These are phyloP conservation scores for Thunnus albacares DNA, from an alignment of 2,797 vertebrate species.

Conservation along the genomic window DNA sequence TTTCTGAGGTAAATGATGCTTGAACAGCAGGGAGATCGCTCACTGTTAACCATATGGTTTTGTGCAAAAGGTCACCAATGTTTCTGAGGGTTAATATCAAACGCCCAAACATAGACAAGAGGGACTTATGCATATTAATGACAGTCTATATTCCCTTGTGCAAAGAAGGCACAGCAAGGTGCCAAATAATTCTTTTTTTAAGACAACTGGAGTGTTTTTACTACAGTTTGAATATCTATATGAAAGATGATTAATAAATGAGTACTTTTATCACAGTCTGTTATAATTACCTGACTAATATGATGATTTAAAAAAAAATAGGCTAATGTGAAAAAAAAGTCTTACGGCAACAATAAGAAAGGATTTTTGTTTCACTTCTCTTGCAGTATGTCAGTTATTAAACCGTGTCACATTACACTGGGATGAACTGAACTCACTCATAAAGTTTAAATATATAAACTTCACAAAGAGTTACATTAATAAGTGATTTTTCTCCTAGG, in stretches of 20 bases:
- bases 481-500: conserved; percentile 75
- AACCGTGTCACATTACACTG: conserved; percentile 22
- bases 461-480: conserved; percentile 69
- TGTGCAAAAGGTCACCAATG: conserved; percentile 75
- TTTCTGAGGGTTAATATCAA: conserved; percentile 85
- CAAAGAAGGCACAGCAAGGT: conserved; percentile 65
- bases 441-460: conserved; percentile 62
- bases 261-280: conserved; percentile 9
- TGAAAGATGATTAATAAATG: conserved; percentile 7
- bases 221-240: too few relatives aligned
- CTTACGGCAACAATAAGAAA: not conserved
- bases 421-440: conserved; percentile 27
- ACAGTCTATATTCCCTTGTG: conserved; percentile 68
- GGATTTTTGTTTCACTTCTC: conserved; percentile 42
- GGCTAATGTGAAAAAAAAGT: too few relatives aligned
- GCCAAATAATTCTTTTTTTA: conserved; percentile 53
- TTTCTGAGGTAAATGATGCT: conserved; percentile 85
- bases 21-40: conserved; percentile 84
- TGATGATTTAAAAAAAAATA: not conserved
- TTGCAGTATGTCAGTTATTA: conserved; percentile 50
- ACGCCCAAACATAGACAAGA: conserved; percentile 79
- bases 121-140: conserved; percentile 79
- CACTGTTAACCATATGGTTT: conserved; percentile 85
- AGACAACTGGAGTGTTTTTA: conserved; percentile 36
- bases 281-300: conserved; percentile 17